Evolutionary conservation across 2,797 vertebrate species (phyloP).

Genomic region (Parambassis ranga): DNA sequence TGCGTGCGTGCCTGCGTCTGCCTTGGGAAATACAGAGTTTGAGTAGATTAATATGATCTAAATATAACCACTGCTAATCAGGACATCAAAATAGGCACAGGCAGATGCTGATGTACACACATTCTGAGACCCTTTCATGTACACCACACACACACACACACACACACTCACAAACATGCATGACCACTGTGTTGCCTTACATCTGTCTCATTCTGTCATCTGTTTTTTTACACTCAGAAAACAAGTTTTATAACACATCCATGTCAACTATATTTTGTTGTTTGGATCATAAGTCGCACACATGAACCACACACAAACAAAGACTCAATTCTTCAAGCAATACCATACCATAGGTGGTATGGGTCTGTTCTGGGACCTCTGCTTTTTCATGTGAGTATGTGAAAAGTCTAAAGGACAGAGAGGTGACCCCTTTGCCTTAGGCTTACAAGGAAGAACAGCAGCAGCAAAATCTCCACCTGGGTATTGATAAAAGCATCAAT

Average conservation of each 20-base stretch:
- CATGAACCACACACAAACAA: no score
- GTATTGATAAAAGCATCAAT: no score
- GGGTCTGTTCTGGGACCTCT: no score
- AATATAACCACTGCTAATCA: constrained; percentile 71
- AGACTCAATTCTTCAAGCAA: no score
- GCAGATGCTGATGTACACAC: constrained; percentile 27
- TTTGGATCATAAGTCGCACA: no score
- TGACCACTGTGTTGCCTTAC: constrained; percentile 11
- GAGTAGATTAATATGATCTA: constrained; percentile 60
- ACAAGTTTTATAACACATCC: constrained; percentile 1
- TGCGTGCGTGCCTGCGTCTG: background rate
- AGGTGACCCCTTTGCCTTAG: no score
- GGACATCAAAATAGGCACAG: constrained; percentile 53
- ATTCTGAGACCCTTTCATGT: constrained; percentile 29
- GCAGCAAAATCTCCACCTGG: no score
- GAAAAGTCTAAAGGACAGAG: no score
- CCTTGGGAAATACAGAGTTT: constrained; percentile 40
- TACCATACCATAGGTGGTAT: no score
- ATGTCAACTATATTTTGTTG: no score
- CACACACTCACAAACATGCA: constrained; percentile 6
- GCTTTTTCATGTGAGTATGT: no score
- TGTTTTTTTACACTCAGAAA: constrained; percentile 21
- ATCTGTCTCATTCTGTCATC: constrained; percentile 23
- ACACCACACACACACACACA: background rate
- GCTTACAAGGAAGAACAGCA: no score